Evolutionary conservation across 2,113 vertebrate genomes (phyloP).

Genomic region (Labeo catla): DNA sequence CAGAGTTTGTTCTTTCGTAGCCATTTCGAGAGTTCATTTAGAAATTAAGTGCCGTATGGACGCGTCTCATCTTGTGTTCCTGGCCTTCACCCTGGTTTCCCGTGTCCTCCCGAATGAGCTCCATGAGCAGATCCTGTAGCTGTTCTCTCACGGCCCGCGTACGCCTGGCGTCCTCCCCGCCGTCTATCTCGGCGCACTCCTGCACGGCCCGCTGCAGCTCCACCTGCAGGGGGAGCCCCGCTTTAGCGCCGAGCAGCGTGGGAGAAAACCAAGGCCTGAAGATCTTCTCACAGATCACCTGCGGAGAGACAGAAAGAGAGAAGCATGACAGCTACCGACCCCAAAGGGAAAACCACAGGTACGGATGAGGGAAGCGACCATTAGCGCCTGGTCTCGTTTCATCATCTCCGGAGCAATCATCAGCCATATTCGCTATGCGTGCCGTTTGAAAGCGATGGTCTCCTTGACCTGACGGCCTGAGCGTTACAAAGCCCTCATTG

Average conservation of each 20-base stretch:
- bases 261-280: constrained; percentile 90
- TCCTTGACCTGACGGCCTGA: constrained; percentile 48
- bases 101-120: constrained; percentile 79
- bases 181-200: constrained; percentile 78
- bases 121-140: constrained; percentile 79
- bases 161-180: constrained; percentile 26
- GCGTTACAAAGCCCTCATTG: constrained; percentile 65
- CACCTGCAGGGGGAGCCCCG: constrained; percentile 79
- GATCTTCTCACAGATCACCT: constrained; percentile 98
- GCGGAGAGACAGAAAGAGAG: constrained; percentile 18
- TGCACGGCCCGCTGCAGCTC: constrained; percentile 84
- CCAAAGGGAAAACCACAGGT: constrained; percentile 23
- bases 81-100: constrained; percentile 59
- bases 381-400: constrained; percentile 53
- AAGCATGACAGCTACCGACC: constrained; percentile 11
- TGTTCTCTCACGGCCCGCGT: constrained; percentile 58
- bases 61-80: constrained; percentile 47
- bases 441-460: constrained; percentile 52
- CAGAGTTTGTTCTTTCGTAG: not conserved
- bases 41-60: constrained; percentile 71
- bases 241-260: constrained; percentile 66
- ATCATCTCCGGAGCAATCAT: constrained; percentile 52
- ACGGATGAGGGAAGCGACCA: constrained; percentile 24
- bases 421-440: constrained; percentile 56
- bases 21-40: constrained; percentile 47